Evolutionary conservation across 2,888 invertebrate genomes (phyloP).

Genomic region (Metallyticus violacea): DNA sequence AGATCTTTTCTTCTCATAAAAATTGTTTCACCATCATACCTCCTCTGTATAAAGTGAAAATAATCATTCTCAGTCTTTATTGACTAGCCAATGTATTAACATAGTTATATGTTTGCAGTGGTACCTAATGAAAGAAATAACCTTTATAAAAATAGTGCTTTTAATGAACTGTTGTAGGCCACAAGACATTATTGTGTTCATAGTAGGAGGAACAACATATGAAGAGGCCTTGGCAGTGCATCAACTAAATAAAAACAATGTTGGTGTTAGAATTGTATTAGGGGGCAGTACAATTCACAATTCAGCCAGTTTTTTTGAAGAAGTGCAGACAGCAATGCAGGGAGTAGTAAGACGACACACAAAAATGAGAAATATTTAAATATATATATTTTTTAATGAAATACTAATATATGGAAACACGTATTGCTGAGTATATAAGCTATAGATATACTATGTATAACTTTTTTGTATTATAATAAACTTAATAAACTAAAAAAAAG

Average conservation of each 20-base stretch:
- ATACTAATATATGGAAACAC: neutral
- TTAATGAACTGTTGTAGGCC: slow-evolving; percentile 62
- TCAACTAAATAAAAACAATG: slow-evolving; percentile 70
- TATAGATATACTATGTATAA: neutral
- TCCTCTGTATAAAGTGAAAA: too few relatives aligned
- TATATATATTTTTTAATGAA: neutral
- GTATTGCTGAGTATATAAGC: too few relatives aligned
- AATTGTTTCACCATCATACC: too few relatives aligned
- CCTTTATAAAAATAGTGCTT: too few relatives aligned
- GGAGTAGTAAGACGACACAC: slow-evolving; percentile 65
- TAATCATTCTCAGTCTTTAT: too few relatives aligned
- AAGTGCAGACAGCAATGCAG: slow-evolving; percentile 66
- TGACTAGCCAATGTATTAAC: too few relatives aligned
- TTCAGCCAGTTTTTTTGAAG: slow-evolving; percentile 73
- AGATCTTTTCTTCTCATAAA: too few relatives aligned
- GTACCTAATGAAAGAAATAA: too few relatives aligned
- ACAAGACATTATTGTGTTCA: slow-evolving; percentile 93
- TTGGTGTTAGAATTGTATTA: slow-evolving; percentile 72
- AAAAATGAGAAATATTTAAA: slow-evolving; percentile 40
- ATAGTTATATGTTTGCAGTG: too few relatives aligned
- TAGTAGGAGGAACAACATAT: slow-evolving; percentile 94
- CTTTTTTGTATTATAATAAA: neutral
- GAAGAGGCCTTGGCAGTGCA: slow-evolving; percentile 90
- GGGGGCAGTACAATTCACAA: slow-evolving; percentile 94
- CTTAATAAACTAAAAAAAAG: neutral